Conservation (phyloP, 2,113 vertebrate species). For the Phocoena sinus region DNA sequence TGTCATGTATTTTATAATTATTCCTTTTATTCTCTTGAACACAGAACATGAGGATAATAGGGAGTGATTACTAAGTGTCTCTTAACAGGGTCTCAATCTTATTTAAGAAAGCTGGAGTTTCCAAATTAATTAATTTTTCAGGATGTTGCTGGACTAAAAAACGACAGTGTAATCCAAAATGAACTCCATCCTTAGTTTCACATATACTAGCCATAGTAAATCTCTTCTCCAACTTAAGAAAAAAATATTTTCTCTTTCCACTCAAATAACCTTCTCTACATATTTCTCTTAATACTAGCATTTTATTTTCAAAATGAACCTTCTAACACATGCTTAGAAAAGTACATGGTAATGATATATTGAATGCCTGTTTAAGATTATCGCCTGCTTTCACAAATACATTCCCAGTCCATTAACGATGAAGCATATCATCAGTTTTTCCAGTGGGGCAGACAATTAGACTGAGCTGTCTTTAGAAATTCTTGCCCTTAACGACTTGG, state of each 20-base stretch:
- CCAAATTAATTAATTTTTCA: constrained; percentile 5
- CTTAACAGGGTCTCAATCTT: not conserved
- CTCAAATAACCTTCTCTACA: not conserved
- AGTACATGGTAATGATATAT: not conserved
- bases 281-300: not conserved
- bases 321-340: not conserved
- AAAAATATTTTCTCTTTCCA: not conserved
- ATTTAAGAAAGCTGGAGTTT: constrained; percentile 6
- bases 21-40: constrained; percentile 36
- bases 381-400: not conserved
- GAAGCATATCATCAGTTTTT: not conserved
- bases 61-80: not conserved
- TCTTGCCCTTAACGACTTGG: not conserved
- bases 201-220: not conserved
- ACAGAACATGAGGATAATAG: not conserved
- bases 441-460: not conserved
- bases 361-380: not conserved
- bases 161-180: not conserved
- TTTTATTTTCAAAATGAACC: constrained; percentile 18
- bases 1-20: constrained; percentile 19
- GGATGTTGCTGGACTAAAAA: not conserved
- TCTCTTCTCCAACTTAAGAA: not conserved
- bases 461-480: not conserved
- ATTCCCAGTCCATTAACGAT: not conserved
- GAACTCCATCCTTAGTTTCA: not conserved